These are phyloP conservation scores for Acleris holmiana DNA, from an alignment of 2,888 invertebrate species.

Conservation along the genomic window DNA sequence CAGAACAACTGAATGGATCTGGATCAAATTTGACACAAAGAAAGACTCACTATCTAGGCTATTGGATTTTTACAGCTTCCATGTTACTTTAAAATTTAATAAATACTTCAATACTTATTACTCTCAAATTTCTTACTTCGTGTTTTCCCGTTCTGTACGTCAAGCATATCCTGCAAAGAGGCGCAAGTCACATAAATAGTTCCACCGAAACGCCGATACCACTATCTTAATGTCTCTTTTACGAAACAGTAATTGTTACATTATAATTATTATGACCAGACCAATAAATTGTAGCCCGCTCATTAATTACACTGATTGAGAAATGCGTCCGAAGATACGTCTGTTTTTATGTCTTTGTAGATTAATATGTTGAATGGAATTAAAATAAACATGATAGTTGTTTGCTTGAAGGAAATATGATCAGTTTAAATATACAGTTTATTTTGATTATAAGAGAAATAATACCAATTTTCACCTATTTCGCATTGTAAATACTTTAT, in stretches of 20 bases:
- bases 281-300: slow-evolving; percentile 69
- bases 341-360: slow-evolving; percentile 41
- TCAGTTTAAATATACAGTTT: too few species aligned
- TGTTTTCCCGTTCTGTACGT: neutral
- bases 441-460: too few species aligned
- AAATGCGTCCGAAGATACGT: slow-evolving; percentile 65
- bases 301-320: slow-evolving; percentile 77
- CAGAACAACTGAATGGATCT: too few species aligned
- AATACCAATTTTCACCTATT: too few species aligned
- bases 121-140: too few species aligned
- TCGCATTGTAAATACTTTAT: too few species aligned
- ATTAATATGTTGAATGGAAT: slow-evolving; percentile 37
- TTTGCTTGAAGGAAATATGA: neutral
- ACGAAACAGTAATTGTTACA: slow-evolving; percentile 79
- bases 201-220: slow-evolving; percentile 41
- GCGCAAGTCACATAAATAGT: slow-evolving; percentile 3
- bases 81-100: too few species aligned
- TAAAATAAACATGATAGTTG: slow-evolving; percentile 33
- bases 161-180: slow-evolving; percentile 7
- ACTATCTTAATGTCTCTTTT: slow-evolving; percentile 73
- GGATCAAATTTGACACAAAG: too few species aligned
- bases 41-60: too few species aligned
- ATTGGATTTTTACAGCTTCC: too few species aligned
- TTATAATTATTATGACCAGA: slow-evolving; percentile 75
- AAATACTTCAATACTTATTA: too few species aligned